Conservation (phyloP, 2,888 invertebrate species). For the Lycia hirtaria region DNA sequence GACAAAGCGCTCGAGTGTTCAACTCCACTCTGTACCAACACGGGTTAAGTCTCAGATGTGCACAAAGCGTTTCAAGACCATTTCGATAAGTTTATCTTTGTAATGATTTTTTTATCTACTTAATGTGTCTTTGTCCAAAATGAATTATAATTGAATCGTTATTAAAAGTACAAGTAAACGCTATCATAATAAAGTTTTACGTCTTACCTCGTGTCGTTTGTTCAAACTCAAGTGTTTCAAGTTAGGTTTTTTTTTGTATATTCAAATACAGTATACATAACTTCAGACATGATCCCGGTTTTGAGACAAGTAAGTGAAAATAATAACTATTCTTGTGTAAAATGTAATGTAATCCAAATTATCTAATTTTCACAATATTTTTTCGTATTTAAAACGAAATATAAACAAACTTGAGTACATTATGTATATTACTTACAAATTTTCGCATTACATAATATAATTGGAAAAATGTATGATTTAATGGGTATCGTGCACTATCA, state of each 20-base stretch:
- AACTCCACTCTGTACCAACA: neutral
- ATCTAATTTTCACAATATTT: too few species aligned
- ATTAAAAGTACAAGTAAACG: neutral
- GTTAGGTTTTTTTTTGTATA: too few species aligned
- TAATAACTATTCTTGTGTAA: neutral
- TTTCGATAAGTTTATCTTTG: neutral
- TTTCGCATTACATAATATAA: too few species aligned
- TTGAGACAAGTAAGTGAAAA: neutral
- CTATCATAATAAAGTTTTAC: too few species aligned
- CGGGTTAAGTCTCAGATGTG: neutral
- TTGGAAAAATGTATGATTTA: too few species aligned
- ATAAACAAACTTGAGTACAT: too few species aligned
- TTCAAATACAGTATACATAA: neutral
- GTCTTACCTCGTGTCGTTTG: too few species aligned
- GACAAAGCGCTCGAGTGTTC: neutral
- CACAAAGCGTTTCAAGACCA: neutral
- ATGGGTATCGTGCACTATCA: too few species aligned
- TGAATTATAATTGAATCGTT: neutral
- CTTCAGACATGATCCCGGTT: neutral
- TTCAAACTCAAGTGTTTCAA: too few species aligned
- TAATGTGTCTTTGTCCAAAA: neutral
- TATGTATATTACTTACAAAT: too few species aligned
- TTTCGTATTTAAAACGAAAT: too few species aligned
- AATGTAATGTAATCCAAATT: too few species aligned
- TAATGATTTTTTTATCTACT: neutral